These are phyloP conservation scores for Cydia splendana DNA, from an alignment of 1,140 invertebrate genomes.

Conservation along the genomic window DNA sequence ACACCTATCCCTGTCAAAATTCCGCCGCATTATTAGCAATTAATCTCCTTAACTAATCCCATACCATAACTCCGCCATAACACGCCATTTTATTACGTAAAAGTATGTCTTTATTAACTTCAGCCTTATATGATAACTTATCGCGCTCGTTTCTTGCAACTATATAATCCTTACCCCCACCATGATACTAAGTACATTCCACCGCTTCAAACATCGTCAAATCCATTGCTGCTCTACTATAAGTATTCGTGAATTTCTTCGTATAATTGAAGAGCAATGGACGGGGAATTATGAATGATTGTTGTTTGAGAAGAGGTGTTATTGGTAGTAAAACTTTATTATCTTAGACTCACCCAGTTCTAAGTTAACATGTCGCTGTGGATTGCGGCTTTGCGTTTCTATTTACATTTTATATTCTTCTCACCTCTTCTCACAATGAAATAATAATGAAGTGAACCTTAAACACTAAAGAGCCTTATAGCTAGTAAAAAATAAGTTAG, in stretches of 20 bases:
- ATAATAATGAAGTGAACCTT: neutral
- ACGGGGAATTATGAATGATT: neutral
- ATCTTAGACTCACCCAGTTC: slow-evolving; percentile 34
- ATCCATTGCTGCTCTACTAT: slow-evolving; percentile 8
- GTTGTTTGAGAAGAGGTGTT: neutral
- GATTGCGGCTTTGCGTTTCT: slow-evolving; percentile 22
- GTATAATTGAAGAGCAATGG: slow-evolving; percentile 8
- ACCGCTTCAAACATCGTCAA: neutral
- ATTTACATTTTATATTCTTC: slow-evolving; percentile 16
- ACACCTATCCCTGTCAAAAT: slow-evolving; percentile 1
- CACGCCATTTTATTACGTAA: slow-evolving; percentile 41
- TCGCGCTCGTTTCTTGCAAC: slow-evolving; percentile 36
- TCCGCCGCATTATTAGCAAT: slow-evolving; percentile 14
- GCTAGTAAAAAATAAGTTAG: too few species aligned
- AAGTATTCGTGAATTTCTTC: neutral
- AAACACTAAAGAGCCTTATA: too few species aligned
- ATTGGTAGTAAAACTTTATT: slow-evolving; percentile 34
- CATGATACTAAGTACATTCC: neutral
- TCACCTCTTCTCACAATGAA: neutral
- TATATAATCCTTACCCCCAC: slow-evolving; percentile 28
- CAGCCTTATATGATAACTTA: slow-evolving; percentile 43
- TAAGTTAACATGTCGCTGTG: slow-evolving; percentile 34
- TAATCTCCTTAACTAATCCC: slow-evolving; percentile 28
- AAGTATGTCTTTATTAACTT: slow-evolving; percentile 45
- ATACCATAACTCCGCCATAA: slow-evolving; percentile 44